Base-by-base conservation (phyloP, 2,113 vertebrate species). In the Stegastes partitus region DNA sequence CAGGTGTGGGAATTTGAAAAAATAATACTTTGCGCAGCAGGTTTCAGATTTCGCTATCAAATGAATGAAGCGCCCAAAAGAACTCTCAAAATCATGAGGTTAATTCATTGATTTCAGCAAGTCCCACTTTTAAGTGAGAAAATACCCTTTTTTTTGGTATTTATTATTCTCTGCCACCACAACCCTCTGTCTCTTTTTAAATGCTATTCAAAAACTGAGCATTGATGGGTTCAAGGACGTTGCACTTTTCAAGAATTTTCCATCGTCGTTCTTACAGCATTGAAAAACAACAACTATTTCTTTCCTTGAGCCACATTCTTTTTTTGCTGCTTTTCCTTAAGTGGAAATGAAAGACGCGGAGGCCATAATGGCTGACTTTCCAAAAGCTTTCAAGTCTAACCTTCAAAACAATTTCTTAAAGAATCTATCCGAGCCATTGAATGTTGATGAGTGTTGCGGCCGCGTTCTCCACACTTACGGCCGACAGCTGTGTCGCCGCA, bases 221-320 rank as follows among this genome's bases (percentile, higher is more conserved):
- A 53, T n/a, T 56, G 74, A 74, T 45, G 70, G 44, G 74, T 90
- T 92, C 79, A 91, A 89, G 87, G 79, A 79, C 55, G 49, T 45
- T 62, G 19, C 28, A 25, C 64, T 75, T 84, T 84, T 73, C 26
- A 79, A 56, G 59, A 79, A 77, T 69, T 26, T 75, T 77, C 34
- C 39, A 68, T 85, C 19, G 19, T 79, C 83, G 74, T 23, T 66
- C 58, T 61, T 34, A 51, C 47, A 77, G 75, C 21, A 31, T 11
- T 34, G 10, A 9, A 34, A n/a, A 11, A 74, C 69, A 83, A 72
- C 42, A 79, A 45, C 26, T 7, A 10, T 68, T 65, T 62, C 31
- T 69, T 67, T 68, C 34, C 72, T 57, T 79, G 19, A 73, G 49
- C n/a, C 63, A 71, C 44, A 67, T 61, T 81, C 68, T 70, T 70